Evolutionary conservation across 1,140 invertebrate genomes (phyloP), one percentile per base, ranked within the genome.

Genomic region (Oncopodura yosiiana): DNA sequence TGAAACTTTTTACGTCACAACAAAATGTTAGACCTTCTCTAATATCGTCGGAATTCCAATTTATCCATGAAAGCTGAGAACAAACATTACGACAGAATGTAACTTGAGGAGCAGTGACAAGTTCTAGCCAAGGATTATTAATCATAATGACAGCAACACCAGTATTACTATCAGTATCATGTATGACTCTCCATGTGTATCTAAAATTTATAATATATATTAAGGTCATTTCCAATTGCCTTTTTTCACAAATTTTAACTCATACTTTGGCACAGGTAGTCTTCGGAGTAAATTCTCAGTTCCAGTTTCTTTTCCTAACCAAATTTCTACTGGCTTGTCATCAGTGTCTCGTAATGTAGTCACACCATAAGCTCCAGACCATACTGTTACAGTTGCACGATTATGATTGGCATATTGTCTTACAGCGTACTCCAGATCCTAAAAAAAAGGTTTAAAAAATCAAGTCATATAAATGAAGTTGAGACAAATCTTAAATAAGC

Each of bases 101-200:
- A n/a, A n/a, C n/a, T n/a, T n/a, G n/a, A n/a, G 41, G 6, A 3
- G 19, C 41, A 6, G 11, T 11, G 24, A 8, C 18, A 27, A 23
- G 19, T 23, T 71, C 65, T 0, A 68, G 64, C 61, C 79, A 77
- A 0, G 79, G 79, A 68, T 84, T 81, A 66, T 83, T 83, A 16
- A 81, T 69, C 23, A 77, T 75, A 2, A 83, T 65, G 53, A 82
- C 76, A 3, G 75, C 80, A 2, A 77, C 74, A 2, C 76, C 79
- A 2, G 67, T 63, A 39, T 73, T 71, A 3, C 65, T 69, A 5
- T 61, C 50, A 9, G 71, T 68, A 56, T 82, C 73, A 58, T 81
- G 75, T 1, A 78, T 69, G 8, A 82, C 68, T 73, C 82, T 62
- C 60, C 60, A 62, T 16, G 48, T 51, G 2, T 58, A 27, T 30